A percentile compares a stretch with the other conserved stretches of the same genome.
These are phyloP conservation scores for Papilio demoleus DNA, from an alignment of 2,888 invertebrate species.

Conservation along the genomic window DNA sequence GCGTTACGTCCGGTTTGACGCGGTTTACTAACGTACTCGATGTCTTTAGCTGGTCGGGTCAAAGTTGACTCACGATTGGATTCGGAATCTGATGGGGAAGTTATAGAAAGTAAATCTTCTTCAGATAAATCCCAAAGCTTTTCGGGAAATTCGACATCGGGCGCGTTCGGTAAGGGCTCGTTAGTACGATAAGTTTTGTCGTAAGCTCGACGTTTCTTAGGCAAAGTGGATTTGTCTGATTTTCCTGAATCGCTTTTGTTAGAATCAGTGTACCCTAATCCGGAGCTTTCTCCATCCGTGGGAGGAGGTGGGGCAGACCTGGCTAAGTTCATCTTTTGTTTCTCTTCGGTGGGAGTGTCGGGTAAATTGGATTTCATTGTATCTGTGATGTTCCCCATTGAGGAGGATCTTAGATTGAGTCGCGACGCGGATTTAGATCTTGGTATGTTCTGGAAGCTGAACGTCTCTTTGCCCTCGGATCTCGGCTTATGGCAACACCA, in stretches of 20 bases:
- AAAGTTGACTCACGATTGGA: constrained; percentile 82
- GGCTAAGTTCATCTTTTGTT: constrained; percentile 54
- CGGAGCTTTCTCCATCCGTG: constrained; percentile 77
- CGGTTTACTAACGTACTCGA: constrained; percentile 83
- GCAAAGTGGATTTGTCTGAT: constrained; percentile 77
- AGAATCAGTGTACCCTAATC: constrained; percentile 80
- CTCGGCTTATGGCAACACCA: constrained; percentile 84
- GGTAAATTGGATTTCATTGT: constrained; percentile 74
- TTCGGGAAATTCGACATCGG: constrained; percentile 90
- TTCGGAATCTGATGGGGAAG: constrained; percentile 84
- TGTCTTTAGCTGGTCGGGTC: constrained; percentile 84
- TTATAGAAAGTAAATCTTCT: constrained; percentile 83
- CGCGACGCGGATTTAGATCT: constrained; percentile 85
- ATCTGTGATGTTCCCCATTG: constrained; percentile 81
- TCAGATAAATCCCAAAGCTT: constrained; percentile 91
- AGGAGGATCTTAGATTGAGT: constrained; percentile 80
- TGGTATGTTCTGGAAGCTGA: constrained; percentile 81
- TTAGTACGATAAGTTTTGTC: constrained; percentile 93
- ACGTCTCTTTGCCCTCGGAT: constrained; percentile 83
- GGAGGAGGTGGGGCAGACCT: constrained; percentile 68
- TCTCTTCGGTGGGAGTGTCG: constrained; percentile 70
- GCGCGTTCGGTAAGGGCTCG: constrained; percentile 90
- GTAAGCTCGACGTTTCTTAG: constrained; percentile 88
- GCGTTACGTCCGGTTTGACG: constrained; percentile 84
- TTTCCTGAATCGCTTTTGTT: constrained; percentile 79